These are phyloP conservation scores for Calonectris borealis DNA, from an alignment of 2,113 vertebrate species.

Conservation along the genomic window DNA sequence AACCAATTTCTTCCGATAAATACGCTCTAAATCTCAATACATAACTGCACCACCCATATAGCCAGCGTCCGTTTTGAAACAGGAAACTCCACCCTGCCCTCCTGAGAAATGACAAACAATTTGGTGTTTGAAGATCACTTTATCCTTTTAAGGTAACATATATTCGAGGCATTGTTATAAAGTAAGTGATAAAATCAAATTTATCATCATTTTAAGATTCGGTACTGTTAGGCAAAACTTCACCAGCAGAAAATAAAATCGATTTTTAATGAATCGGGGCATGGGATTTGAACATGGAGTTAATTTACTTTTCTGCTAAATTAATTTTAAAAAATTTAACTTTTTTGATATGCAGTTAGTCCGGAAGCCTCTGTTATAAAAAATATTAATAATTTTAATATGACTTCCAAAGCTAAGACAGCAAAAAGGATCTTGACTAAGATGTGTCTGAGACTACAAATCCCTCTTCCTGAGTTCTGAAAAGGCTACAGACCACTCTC, in stretches of 20 bases:
- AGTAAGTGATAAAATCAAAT: slow-evolving; percentile 38
- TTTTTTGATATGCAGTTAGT: not conserved
- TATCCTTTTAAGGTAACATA: slow-evolving; percentile 56
- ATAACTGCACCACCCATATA: slow-evolving; percentile 53
- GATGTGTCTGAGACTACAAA: not conserved
- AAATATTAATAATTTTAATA: not conserved
- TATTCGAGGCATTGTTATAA: slow-evolving; percentile 24
- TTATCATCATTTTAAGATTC: not conserved
- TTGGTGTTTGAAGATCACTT: slow-evolving; percentile 42
- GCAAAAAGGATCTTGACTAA: not conserved
- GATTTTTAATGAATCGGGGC: not conserved
- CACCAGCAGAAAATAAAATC: not conserved
- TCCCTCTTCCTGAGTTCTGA: not conserved
- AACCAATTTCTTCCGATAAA: slow-evolving; percentile 36
- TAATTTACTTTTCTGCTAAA: not conserved
- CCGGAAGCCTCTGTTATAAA: not conserved
- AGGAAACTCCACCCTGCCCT: slow-evolving; percentile 69
- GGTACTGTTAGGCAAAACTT: not conserved
- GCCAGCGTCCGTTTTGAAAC: slow-evolving; percentile 57
- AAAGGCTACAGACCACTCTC: not conserved
- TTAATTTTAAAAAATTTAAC: not conserved
- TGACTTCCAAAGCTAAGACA: not conserved
- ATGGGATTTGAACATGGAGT: not conserved
- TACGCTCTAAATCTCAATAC: slow-evolving; percentile 4
- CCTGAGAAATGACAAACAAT: slow-evolving; percentile 66